Base-by-base conservation (phyloP, 2,113 vertebrate species). In the Ictidomys tridecemlineatus region DNA sequence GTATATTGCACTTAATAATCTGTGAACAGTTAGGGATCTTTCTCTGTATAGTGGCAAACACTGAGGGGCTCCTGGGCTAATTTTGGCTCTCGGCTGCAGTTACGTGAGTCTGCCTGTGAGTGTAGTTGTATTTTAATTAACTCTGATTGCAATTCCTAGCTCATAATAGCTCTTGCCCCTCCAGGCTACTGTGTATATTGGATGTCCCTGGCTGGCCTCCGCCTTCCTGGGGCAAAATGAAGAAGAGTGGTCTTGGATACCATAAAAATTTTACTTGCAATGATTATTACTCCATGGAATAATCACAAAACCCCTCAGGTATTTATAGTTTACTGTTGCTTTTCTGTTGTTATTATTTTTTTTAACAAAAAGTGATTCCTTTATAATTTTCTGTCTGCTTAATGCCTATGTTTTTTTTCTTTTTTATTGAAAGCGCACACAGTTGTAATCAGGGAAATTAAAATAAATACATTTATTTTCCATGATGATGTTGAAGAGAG, bases 331-430 rank as follows among this genome's bases (percentile, higher is more conserved):
- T 93, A 53, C 53, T 20, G 53, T 78, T 73, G 51, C 51, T 61
- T 53, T 53, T 53, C 51, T 58, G 22, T 58, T 58, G 18, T 58
- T 58, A 18, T 20, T 42, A 12, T 16, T 86, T 18, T 58, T 70
- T 24, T 30, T 6, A 77, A 58, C 12, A 39, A 65, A 72, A 82
- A 61, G 9, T 9, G 39, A 14, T 67, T 90, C 18, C 65, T 91
- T 90, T 42, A 45, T 83, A 58, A 69, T 72, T 93, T 92, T 88
- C 17, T 88, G 65, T 83, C 28, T 84, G 30, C 37, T 53, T 77
- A 80, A 61, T 30, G 67, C 20, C 22, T 88, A 2, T 83, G 34
- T 61, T 4, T 84, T 89, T 56, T 53, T 53, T 53, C n/a, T 39
- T 56, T 56, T 93, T 79, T 53, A 77, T 84, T 74, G 32, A 92